phyloP scores from a whole-genome alignment of 1,140 invertebrate species.

The Halesus radiatus region DNA sequence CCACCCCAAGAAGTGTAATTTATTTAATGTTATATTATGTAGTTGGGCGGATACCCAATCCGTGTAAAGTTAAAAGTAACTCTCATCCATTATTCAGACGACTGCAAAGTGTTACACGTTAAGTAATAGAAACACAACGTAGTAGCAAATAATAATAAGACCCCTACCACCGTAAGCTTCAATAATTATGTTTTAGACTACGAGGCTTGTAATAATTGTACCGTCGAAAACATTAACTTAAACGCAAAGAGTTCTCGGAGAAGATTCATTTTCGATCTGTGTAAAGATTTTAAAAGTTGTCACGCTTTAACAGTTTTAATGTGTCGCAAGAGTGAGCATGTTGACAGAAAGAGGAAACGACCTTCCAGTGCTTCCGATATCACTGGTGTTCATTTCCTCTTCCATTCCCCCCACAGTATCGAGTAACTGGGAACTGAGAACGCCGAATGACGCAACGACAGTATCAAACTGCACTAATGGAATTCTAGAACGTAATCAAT shows the following conservation, averaged over 20 bases:
- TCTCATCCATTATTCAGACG: background rate
- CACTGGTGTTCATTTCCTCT: constrained; percentile 26
- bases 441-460: constrained; percentile 30
- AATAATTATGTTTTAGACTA: too few relatives aligned
- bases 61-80: background rate
- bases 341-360: constrained; percentile 9
- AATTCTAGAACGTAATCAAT: constrained; percentile 40
- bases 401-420: constrained; percentile 15
- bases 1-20: background rate
- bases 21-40: background rate
- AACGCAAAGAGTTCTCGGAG: too few relatives aligned
- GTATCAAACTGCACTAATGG: constrained; percentile 29
- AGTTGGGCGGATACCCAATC: background rate
- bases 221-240: too few relatives aligned
- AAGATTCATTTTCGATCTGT: too few relatives aligned
- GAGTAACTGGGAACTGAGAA: background rate
- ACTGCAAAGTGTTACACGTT: background rate
- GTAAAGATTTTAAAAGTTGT: background rate
- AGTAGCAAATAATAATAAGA: background rate
- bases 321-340: background rate
- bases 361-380: constrained; percentile 32
- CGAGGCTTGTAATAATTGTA: too few relatives aligned
- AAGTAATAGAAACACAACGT: background rate
- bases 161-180: too few relatives aligned
- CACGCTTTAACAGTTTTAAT: background rate